Evolutionary conservation across 2,888 invertebrate genomes (phyloP).

Genomic region (Mechanitis messenoides): DNA sequence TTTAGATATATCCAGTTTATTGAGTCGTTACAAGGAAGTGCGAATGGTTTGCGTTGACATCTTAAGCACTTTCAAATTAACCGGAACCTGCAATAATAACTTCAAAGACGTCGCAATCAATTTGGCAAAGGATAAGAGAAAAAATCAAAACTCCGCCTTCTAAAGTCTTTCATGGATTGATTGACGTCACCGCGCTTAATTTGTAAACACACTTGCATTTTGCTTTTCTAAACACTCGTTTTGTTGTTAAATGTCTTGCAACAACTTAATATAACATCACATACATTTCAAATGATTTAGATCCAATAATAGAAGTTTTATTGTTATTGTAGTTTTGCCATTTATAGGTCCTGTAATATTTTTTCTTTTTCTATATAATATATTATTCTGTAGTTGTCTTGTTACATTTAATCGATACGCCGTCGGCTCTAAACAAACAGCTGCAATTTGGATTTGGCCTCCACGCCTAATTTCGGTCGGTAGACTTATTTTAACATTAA

Average conservation of each 20-base stretch:
- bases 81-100: conserved; percentile 32
- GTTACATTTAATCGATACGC: conserved; percentile 33
- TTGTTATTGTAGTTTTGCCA: too few species aligned
- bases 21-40: conserved; percentile 27
- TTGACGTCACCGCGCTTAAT: conserved; percentile 53
- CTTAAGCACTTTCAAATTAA: conserved; percentile 18
- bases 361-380: conserved; percentile 7
- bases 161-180: conserved; percentile 42
- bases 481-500: conserved; percentile 75
- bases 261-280: too few species aligned
- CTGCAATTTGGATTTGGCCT: conserved; percentile 71
- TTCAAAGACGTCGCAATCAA: conserved; percentile 60
- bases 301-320: too few species aligned
- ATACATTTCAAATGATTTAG: too few species aligned
- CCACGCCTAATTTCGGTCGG: conserved; percentile 73
- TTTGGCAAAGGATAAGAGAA: conserved; percentile 52
- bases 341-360: neutral
- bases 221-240: conserved; percentile 28
- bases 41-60: conserved; percentile 28
- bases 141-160: conserved; percentile 33
- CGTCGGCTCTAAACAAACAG: conserved; percentile 52
- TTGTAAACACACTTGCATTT: conserved; percentile 48
- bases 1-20: conserved; percentile 8
- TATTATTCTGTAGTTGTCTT: neutral
- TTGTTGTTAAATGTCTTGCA: neutral